A percentile compares a stretch with the other conserved stretches of the same genome.
phyloP scores from a whole-genome alignment of 2,113 vertebrate genomes.

The Corythornis cristatus region DNA sequence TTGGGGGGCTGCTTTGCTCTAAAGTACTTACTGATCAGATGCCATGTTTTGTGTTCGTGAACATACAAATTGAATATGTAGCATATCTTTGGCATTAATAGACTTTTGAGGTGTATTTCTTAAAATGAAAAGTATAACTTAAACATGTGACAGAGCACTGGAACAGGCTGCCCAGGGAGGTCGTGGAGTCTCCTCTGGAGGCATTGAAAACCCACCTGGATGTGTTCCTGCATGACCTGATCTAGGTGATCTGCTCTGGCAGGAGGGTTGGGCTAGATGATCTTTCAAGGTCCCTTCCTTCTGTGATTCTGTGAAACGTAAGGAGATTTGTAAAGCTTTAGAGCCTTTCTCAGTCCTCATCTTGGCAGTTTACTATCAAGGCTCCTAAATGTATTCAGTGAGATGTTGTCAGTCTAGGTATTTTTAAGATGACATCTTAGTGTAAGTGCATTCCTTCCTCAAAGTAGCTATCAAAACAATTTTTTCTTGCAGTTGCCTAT shows the following conservation, averaged over 20 bases:
- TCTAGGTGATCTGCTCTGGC: too few relatives aligned
- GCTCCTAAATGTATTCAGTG: slow-evolving; percentile 55
- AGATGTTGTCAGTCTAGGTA: slow-evolving; percentile 46
- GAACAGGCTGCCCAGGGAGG: too few relatives aligned
- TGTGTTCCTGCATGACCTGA: too few relatives aligned
- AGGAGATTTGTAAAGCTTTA: slow-evolving; percentile 21
- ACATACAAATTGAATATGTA: not conserved
- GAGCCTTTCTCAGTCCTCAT: not conserved
- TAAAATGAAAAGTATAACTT: not conserved
- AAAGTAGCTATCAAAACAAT: not conserved
- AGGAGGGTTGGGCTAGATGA: too few relatives aligned
- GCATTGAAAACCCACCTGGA: too few relatives aligned
- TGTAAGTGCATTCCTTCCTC: not conserved
- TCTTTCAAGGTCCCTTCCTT: too few relatives aligned
- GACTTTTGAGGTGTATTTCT: not conserved
- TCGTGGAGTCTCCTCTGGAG: too few relatives aligned
- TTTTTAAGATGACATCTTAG: slow-evolving; percentile 44
- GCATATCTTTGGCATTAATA: not conserved
- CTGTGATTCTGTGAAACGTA: not conserved
- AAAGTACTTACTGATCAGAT: not conserved
- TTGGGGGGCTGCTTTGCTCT: not conserved
- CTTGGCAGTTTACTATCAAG: slow-evolving; percentile 32
- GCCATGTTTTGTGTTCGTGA: not conserved
- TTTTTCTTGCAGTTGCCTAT: slow-evolving; percentile 16
- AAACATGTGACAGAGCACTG: not conserved